Base-by-base conservation (phyloP, 30 jellyfish, hydroid and myxozoan species). In the Sanderia malayensis region DNA sequence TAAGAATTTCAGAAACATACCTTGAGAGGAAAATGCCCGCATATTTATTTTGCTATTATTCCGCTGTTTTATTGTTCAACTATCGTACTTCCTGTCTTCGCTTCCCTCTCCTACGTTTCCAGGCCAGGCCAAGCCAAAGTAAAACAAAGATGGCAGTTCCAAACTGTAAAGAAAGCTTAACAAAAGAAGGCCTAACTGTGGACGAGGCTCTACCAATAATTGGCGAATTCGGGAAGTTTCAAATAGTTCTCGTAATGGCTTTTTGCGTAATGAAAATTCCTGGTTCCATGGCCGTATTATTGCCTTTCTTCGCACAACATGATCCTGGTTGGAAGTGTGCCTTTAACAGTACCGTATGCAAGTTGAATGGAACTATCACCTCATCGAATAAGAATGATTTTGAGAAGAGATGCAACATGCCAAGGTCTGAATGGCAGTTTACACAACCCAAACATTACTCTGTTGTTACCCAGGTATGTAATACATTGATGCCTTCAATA, bases 301-400 rank as follows among this genome's bases (percentile, higher is more conserved):
- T 93, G 1, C 88, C 89, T n/a, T 79, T 63, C 67, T 93, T 93
- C 53, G 91, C 73, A 21, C 97, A 94, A 32, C 93, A 80, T 46
- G 82, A 79, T 44, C 99, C 99, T 3, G 94, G 91, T 1, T 93
- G 99, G 99, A 49, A 55, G 74, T 93, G 99, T 60, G 94, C 61
- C 13, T 31, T 34, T 0, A 93, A 93, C 90, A 85, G 99, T 67
- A 74, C 96, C 13, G 55, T 74, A 20, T 93, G 99, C 80, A 77
- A 72, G 37, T 45, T 72, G 23, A 80, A 70, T 61, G 95, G 93
- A 10, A 62, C 84, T 2, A 21, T 81, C 62, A n/a, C 64, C 7
- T 0, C 81, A 15, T 20, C 61, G 10, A 67, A 66, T 28, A 46
- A 67, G 33, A 20, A 31, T 18, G n/a, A n/a, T n/a, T 85, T 65